These are phyloP conservation scores for Altica lythri DNA, from an alignment of 2,888 invertebrate species.

Conservation along the genomic window DNA sequence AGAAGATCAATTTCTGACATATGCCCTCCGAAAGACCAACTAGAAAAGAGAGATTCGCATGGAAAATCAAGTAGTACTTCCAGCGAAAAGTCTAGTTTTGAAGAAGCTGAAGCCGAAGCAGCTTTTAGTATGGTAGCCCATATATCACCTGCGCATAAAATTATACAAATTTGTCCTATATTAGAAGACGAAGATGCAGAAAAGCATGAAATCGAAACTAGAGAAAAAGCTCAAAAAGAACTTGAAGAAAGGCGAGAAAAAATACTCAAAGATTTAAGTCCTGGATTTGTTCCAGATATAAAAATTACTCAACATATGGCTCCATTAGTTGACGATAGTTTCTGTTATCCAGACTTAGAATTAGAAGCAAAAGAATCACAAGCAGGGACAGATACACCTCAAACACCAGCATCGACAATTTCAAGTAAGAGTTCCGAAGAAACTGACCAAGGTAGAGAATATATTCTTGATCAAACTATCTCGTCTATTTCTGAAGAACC, in stretches of 20 bases:
- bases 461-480: slow-evolving; percentile 65
- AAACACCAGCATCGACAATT: slow-evolving; percentile 63
- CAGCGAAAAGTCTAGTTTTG: slow-evolving; percentile 58
- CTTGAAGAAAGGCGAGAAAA: slow-evolving; percentile 57
- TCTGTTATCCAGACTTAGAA: slow-evolving; percentile 59
- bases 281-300: slow-evolving; percentile 67
- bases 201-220: slow-evolving; percentile 59
- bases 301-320: slow-evolving; percentile 66
- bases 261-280: slow-evolving; percentile 62
- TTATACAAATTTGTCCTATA: slow-evolving; percentile 58
- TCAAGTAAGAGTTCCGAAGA: slow-evolving; percentile 70
- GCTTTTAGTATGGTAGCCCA: slow-evolving; percentile 60
- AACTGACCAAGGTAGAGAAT: slow-evolving; percentile 68
- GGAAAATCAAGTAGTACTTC: slow-evolving; percentile 54
- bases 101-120: slow-evolving; percentile 60
- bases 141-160: slow-evolving; percentile 57
- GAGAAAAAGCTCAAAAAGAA: slow-evolving; percentile 53
- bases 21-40: slow-evolving; percentile 47
- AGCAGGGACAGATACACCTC: slow-evolving; percentile 59
- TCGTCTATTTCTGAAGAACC: slow-evolving; percentile 63
- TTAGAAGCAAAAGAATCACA: slow-evolving; percentile 53
- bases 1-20: slow-evolving; percentile 48
- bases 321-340: slow-evolving; percentile 56
- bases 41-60: slow-evolving; percentile 52
- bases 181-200: slow-evolving; percentile 60